Base-by-base conservation (phyloP, 2,888 invertebrate genomes). In the Heterodera filipjevi region DNA sequence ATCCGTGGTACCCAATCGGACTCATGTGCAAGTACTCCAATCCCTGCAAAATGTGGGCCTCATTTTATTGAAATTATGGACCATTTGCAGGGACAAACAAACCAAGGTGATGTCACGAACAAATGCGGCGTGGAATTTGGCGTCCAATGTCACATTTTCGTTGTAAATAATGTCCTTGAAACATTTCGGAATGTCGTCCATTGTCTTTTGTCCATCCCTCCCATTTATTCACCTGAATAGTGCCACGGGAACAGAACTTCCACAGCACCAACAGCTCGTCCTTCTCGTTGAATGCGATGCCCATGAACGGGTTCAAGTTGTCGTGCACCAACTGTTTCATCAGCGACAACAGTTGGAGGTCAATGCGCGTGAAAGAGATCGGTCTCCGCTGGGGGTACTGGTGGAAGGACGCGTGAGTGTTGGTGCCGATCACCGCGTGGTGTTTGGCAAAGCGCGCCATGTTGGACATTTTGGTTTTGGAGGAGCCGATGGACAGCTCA, bases 71-170 rank as follows among this genome's bases (percentile, higher is more conserved):
- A 75, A 49, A 16, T 10, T 66, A 8, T 39, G 49, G 49, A 14
- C 49, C 3, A 14, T 12, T 19, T 46, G 1, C 93, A 91, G 92
- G n/a, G n/a, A n/a, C n/a, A n/a, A n/a, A n/a, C n/a, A n/a, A n/a
- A 95, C 96, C 93, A 95, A 95, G 90, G 97, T 94, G 92, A 98
- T 94, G 93, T 98, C 98, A 92, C 95, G 94, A 90, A 97, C 93
- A 90, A 98, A 92, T 82, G 97, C 97, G 84, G 96, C 95, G 90
- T 96, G 94, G 91, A 98, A 97, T 93, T 96, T 95, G 91, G 93
- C 93, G 91, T 98, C 97, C 91, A 98, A 92, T 90, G 95, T 95
- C 90, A 97, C 95, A 91, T 97, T 96, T 91, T 96, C 95, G 91
- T 97, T 97, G 92, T 97, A 96, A 89, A 98, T 94, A 91, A 98